Base-by-base conservation (phyloP, 2,888 invertebrate genomes). In the Trypoxylon attenuatum region DNA sequence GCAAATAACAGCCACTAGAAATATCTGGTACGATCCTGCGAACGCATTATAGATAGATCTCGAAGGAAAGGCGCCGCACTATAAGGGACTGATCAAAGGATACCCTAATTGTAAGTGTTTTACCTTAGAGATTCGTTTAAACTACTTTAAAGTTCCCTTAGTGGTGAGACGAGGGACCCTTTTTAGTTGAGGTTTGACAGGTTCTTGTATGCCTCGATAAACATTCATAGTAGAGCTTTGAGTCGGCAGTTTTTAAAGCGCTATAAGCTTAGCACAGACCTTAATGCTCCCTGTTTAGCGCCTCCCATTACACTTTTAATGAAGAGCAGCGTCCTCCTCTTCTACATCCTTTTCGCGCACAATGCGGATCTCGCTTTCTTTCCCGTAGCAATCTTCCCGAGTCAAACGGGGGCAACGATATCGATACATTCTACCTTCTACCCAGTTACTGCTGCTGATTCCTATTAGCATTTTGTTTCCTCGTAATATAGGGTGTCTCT, bases 271-370 rank as follows among this genome's bases (percentile, higher is more conserved):
- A 76, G 52, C 76, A 41, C 46, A 68, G 63, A 76, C 68, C 60
- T 80, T 81, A 80, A 82, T 81, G 76, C 60, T 61, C 61, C 61
- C 77, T 80, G 71, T 79, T 79, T 80, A 82, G 80, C 77, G 79
- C 76, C 73, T 72, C 75, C 74, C 76, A 77, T 79, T 76, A 80
- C 72, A 74, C 73, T 74, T 76, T 82, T 79, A 80, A 81, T 77
- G 81, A 78, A 78, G 71, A 77, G 74, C 77, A 66, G 60, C 52
- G 62, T 63, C 58, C 54, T 67, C 63, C 60, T 58, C 67, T 60
- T 64, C 59, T 60, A 6, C 15, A 22, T 22, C 23, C 54, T 42
- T 54, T 47, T 46, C 33, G 33, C 27, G n/a, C 49, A 55, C 47
- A 39, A 59, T 69, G 58, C 61, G 45, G 23, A 18, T 66, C 63